These are phyloP conservation scores for Bergia sp. DNA, from an alignment of 92 coral and sea anemone species.

Conservation along the genomic window DNA sequence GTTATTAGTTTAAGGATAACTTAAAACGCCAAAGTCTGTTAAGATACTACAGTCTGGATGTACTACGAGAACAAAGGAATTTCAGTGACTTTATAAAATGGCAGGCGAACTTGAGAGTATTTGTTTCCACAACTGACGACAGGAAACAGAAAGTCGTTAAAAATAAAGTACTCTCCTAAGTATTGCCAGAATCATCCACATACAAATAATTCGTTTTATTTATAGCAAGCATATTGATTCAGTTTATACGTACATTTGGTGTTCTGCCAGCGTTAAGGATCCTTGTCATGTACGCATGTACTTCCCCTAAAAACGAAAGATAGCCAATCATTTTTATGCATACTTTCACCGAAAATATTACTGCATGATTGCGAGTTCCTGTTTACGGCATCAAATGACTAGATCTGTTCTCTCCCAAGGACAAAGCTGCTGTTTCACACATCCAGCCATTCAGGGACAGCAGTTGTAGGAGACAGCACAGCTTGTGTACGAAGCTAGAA, in stretches of 20 bases:
- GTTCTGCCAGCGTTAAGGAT: neutral
- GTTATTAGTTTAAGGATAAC: neutral
- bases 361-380: neutral
- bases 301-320: neutral
- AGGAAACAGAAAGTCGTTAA: neutral
- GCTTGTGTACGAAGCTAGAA: neutral
- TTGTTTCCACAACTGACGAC: neutral
- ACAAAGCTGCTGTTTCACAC: neutral
- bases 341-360: neutral
- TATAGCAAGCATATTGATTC: neutral
- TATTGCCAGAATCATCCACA: neutral
- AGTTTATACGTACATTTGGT: neutral
- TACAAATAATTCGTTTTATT: neutral
- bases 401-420: constrained; percentile 2
- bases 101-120: neutral
- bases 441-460: neutral
- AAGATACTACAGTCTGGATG: neutral
- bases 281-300: neutral
- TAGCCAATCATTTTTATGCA: neutral
- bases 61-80: neutral
- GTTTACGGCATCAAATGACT: constrained; percentile 3
- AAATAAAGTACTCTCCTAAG: neutral
- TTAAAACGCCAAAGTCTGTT: neutral
- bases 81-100: neutral
- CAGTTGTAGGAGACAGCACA: neutral